Conservation (phyloP, 2,888 invertebrate species). For the Phorcus lineatus region DNA sequence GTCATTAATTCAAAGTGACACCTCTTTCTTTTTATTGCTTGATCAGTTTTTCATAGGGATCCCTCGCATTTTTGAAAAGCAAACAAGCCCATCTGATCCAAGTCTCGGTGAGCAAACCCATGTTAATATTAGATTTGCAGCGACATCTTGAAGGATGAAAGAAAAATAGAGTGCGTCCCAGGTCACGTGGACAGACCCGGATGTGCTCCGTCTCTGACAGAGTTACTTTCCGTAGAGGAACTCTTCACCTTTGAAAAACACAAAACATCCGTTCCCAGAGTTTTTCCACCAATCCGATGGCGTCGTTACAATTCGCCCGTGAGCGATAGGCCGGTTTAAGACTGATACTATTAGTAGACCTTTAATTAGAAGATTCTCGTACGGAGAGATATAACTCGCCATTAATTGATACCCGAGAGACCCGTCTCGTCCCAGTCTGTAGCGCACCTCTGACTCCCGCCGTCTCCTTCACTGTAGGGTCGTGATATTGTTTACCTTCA, state of each 20-base stretch:
- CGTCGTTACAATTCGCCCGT: neutral
- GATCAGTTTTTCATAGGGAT: slow-evolving; percentile 2
- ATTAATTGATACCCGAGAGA: too few species aligned
- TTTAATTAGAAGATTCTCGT: neutral
- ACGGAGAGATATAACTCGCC: too few species aligned
- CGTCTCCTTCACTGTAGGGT: too few species aligned
- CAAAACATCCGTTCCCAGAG: slow-evolving; percentile 3
- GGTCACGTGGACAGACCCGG: slow-evolving; percentile 13
- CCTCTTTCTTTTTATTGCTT: neutral
- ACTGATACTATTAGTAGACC: neutral
- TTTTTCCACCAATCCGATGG: slow-evolving; percentile 17
- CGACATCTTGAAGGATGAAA: slow-evolving; percentile 15
- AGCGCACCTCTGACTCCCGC: too few species aligned
- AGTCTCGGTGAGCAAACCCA: too few species aligned
- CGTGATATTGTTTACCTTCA: too few species aligned
- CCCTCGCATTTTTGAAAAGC: neutral
- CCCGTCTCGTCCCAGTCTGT: too few species aligned
- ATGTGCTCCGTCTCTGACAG: slow-evolving; percentile 24
- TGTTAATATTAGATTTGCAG: slow-evolving; percentile 2
- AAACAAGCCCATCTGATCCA: slow-evolving; percentile 13
- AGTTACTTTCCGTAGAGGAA: slow-evolving; percentile 16
- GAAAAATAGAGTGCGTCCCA: slow-evolving; percentile 3
- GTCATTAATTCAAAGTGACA: neutral
- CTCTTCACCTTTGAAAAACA: slow-evolving; percentile 23
- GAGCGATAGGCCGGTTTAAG: neutral